Evolutionary conservation across 2,888 invertebrate genomes (phyloP), one percentile per base, ranked within the genome.

Genomic region (Autographa pulchrina): DNA sequence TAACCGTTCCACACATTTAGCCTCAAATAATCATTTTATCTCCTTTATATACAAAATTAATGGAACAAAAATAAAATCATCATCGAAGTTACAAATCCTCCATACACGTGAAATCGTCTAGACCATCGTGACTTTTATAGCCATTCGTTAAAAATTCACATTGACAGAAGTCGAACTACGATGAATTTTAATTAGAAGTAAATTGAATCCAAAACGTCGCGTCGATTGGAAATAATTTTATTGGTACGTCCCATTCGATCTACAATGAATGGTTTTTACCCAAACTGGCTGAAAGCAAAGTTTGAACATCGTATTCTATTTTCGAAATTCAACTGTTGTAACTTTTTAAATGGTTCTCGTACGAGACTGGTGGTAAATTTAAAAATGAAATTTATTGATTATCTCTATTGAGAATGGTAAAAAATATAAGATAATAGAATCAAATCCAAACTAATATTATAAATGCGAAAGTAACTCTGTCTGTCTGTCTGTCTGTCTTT

Each of bases 231-330:
- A 88, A 87, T 86, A 89, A 91, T 92, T 91, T 89, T 92, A 90
- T 90, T 81, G 86, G 84, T 86, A 85, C 85, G 84, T 86, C 86
- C 84, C 84, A 85, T 88, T 90, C 86, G 85, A 86, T 89, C 83
- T 84, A 77, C 88, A 89, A 90, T 88, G 86, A 93, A 93, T 91
- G 88, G 91, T 82, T 91, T 90, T 88, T 85, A 85, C 83, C 88
- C 82, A 79, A 85, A 88, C 86, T 86, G 86, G 87, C 87, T 92
- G 85, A 93, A 90, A 93, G 93, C 91, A 93, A 94, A 94, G 94
- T 94, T 94, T 81, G 85, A 86, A 86, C 83, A 83, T 88, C 86
- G 89, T 85, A 85, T 89, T 88, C 90, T 90, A 92, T 93, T 93
- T 92, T 91, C 84, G 84, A 91, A 90, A 88, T 89, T 85, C 78